Evolutionary conservation across 2,888 invertebrate genomes (phyloP).

Genomic region (Fragum sueziense): DNA sequence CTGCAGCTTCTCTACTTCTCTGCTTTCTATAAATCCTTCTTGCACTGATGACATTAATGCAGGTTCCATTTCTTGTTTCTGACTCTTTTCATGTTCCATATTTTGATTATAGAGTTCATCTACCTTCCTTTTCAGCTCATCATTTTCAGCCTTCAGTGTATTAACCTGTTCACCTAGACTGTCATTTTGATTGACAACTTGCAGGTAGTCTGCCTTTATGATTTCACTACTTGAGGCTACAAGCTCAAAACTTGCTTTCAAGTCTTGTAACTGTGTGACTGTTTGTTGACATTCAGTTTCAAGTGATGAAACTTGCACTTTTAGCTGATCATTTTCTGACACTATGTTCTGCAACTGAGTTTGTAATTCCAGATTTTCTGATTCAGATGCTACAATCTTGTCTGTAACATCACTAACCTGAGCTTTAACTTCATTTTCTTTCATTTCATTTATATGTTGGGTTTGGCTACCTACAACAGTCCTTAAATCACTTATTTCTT

Average conservation of each 20-base stretch:
- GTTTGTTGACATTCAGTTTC: background rate
- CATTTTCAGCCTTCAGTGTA: constrained; percentile 12
- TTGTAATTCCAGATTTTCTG: background rate
- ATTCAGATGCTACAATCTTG: background rate
- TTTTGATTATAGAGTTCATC: constrained; percentile 6
- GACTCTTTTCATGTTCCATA: background rate
- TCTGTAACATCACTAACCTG: background rate
- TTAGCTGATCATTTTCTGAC: constrained; percentile 5
- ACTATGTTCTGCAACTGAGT: background rate
- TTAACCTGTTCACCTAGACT: background rate
- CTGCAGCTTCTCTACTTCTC: background rate
- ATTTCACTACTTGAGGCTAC: background rate
- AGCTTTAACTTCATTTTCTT: constrained; percentile 15
- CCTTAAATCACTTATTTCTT: background rate
- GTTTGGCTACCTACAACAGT: background rate
- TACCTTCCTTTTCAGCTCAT: constrained; percentile 7
- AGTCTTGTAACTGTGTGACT: background rate
- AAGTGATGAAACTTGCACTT: background rate
- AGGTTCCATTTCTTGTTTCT: no score
- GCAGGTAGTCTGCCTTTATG: background rate
- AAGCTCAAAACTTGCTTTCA: background rate
- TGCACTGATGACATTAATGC: background rate
- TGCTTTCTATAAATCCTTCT: background rate
- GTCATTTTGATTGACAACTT: background rate
- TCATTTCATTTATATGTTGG: background rate